These are phyloP conservation scores for Urocyon cinereoargenteus DNA, from an alignment of 2,797 vertebrate species.

Conservation along the genomic window DNA sequence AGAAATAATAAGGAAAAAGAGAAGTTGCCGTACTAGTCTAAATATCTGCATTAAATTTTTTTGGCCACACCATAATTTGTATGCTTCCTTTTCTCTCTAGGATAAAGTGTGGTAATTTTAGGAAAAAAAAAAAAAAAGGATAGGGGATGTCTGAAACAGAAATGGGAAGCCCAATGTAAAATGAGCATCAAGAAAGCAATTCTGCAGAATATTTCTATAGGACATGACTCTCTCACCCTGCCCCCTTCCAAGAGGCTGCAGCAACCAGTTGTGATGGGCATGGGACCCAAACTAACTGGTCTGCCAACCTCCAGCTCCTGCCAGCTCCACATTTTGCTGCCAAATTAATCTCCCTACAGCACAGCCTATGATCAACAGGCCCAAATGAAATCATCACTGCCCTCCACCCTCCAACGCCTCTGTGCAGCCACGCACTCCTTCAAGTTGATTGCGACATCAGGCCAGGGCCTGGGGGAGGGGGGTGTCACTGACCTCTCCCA, in stretches of 20 bases:
- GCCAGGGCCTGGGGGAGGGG: neutral
- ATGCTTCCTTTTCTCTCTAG: neutral
- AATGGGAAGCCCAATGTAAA: neutral
- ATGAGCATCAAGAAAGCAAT: neutral
- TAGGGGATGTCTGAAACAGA: neutral
- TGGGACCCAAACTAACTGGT: constrained; percentile 55
- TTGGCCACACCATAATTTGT: neutral
- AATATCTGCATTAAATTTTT: neutral
- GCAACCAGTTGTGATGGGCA: constrained; percentile 1
- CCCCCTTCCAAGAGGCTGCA: neutral
- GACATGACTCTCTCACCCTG: neutral
- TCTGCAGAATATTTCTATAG: neutral
- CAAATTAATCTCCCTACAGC: constrained; percentile 30
- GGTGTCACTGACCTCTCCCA: neutral
- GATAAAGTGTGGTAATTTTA: neutral
- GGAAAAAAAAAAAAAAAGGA: accelerated
- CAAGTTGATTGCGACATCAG: neutral
- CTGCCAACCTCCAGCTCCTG: neutral
- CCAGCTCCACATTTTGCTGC: neutral
- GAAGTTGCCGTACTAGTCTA: neutral
- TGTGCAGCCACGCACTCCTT: accelerated
- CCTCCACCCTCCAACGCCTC: neutral
- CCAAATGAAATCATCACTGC: neutral
- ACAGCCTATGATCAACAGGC: neutral
- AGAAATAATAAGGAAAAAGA: constrained; percentile 32